Evolutionary conservation across 2,113 vertebrate species (phyloP), one percentile per base, ranked within the genome.

Genomic region (Lates calcarifer): DNA sequence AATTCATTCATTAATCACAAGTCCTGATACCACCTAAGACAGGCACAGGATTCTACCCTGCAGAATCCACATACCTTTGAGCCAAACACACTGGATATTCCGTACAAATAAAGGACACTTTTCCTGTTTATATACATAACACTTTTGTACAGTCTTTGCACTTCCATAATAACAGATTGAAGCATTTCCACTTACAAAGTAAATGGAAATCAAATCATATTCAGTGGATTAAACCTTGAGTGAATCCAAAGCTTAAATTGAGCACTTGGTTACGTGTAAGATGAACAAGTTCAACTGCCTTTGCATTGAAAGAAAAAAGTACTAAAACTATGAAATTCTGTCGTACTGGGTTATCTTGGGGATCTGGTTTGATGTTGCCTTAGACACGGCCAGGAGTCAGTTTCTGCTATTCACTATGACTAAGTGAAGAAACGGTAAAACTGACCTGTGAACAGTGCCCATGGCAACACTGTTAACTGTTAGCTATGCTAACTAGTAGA

Each of bases 11-110:
- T 88, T 92, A 85, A 90, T 87, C 89, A 89, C 88, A 87, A 91
- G 87, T 94, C 90, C 86, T 89, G 87, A 93, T 77, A 92, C 93
- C 90, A 92, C 90, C 91, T 81, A 75, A 90, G 84, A 88, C 78
- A 74, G 80, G 87, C 86, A 87, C 88, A 87, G 92, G 89, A 94
- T 94, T 96, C 95, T 92, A 95, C 93, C 95, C 95, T 90, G 95
- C 95, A 95, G 95, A 96, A 95, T 94, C 93, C 91, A 87, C 89
- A 93, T 85, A 89, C 90, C 88, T 89, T 92, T 56, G 63, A 89
- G 89, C 90, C 82, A 82, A 89, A 94, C 91, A 90, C 78, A 77
- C 88, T 85, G 85, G 87, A 94, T 90, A 94, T 91, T 92, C 85
- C 81, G 86, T 85, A 93, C 92, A 93, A 93, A 92, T 90, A 92